phyloP scores from a whole-genome alignment of 2,113 vertebrate species.

The Ptychochromis oligacanthus region DNA sequence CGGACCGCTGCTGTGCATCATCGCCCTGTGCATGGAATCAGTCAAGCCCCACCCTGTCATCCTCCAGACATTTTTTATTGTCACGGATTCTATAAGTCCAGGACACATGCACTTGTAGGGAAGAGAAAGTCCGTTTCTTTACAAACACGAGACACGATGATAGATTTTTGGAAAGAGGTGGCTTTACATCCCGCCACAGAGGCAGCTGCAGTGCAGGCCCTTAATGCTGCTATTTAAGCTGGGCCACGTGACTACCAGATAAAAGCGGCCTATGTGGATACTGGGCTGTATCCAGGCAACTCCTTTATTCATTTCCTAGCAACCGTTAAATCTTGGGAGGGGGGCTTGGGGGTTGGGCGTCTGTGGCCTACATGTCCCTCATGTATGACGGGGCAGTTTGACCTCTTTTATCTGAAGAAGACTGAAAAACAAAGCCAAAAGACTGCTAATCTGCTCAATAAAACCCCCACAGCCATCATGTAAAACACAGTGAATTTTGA shows the following conservation, averaged over 20 bases:
- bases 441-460: not conserved
- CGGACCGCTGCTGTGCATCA: not conserved
- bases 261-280: constrained; percentile 71
- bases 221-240: constrained; percentile 68
- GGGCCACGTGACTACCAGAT: constrained; percentile 71
- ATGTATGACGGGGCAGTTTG: constrained; percentile 40
- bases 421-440: not conserved
- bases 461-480: not conserved
- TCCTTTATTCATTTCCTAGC: constrained; percentile 76
- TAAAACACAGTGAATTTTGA: not conserved
- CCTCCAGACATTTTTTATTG: not conserved
- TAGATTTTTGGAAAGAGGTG: constrained; percentile 4
- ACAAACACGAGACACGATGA: not conserved
- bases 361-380: constrained; percentile 69
- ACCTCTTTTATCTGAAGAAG: constrained; percentile 39
- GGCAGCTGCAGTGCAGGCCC: constrained; percentile 60
- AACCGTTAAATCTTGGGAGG: constrained; percentile 65
- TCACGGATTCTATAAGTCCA: not conserved
- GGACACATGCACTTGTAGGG: not conserved
- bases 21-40: not conserved
- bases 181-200: constrained; percentile 32
- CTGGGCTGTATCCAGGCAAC: constrained; percentile 76
- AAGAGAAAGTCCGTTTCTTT: not conserved
- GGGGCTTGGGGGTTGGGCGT: constrained; percentile 66
- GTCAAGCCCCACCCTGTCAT: constrained; percentile 11